Evolutionary conservation across 2,888 invertebrate species (phyloP).

Genomic region (Mesorhabditis belari): DNA sequence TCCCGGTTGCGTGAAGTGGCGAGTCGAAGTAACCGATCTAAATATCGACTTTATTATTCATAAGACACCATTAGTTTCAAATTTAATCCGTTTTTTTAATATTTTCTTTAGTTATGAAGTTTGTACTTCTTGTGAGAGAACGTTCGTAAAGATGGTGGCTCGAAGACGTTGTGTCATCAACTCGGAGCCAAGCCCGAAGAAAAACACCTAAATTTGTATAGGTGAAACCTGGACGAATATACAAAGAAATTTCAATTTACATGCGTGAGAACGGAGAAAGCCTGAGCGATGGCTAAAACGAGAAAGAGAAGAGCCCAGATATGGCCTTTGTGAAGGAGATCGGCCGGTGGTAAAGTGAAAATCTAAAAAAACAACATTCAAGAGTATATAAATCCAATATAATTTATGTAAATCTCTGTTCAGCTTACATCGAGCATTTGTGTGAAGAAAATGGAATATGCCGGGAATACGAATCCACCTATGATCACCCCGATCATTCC

Average conservation of each 20-base stretch:
- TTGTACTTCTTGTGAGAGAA: conserved; percentile 55
- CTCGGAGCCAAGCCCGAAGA: conserved; percentile 54
- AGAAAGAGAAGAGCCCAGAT: conserved; percentile 56
- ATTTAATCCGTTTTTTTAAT: not conserved
- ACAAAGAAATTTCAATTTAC: conserved; percentile 23
- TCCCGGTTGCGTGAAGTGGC: conserved; percentile 54
- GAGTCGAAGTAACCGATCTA: conserved; percentile 56
- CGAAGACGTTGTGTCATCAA: conserved; percentile 54
- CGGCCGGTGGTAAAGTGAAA: conserved; percentile 44
- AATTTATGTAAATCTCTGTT: not conserved
- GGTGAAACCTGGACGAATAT: not conserved
- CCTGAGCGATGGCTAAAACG: conserved; percentile 54
- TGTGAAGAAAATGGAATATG: conserved; percentile 56
- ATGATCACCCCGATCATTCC: conserved; percentile 53
- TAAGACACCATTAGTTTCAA: too few relatives aligned
- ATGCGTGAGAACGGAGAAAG: conserved; percentile 49
- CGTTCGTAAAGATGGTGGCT: conserved; percentile 53
- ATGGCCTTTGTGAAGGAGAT: conserved; percentile 51
- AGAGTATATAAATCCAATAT: not conserved
- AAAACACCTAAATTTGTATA: conserved; percentile 24
- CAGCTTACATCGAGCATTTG: conserved; percentile 40
- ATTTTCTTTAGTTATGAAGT: not conserved
- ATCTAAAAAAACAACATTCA: conserved; percentile 15
- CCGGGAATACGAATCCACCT: conserved; percentile 56
- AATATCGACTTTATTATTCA: not conserved